These are phyloP conservation scores for Ceryle rudis DNA, from an alignment of 2,797 vertebrate genomes.

Conservation along the genomic window DNA sequence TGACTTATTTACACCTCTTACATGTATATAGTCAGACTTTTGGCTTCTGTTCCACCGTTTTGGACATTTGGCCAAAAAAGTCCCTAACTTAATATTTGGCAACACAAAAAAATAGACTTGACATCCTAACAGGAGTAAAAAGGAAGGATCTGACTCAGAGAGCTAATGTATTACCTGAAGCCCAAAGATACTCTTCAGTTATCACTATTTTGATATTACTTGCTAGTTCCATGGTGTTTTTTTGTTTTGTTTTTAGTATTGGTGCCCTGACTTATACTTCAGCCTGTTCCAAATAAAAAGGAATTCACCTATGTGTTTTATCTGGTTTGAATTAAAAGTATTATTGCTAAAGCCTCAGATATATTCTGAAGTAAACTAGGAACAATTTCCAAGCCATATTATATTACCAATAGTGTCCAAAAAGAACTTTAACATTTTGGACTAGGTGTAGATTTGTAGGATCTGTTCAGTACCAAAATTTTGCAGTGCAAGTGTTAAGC, in stretches of 20 bases:
- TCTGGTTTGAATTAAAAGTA: background rate
- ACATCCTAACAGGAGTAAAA: background rate
- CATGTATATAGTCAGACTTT: background rate
- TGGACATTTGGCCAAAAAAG: background rate
- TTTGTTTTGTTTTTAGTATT: background rate
- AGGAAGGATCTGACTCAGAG: background rate
- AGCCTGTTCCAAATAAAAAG: background rate
- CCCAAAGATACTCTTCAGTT: background rate
- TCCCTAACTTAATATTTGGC: background rate
- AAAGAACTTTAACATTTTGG: background rate
- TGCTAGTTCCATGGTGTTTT: background rate
- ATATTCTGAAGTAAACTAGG: background rate
- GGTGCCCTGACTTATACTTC: background rate
- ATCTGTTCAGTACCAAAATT: background rate
- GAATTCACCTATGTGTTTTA: background rate
- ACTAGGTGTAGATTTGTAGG: background rate
- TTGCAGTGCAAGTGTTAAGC: background rate
- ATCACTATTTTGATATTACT: background rate
- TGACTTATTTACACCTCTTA: background rate
- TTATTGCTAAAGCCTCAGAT: background rate
- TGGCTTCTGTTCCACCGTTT: background rate
- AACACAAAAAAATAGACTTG: background rate
- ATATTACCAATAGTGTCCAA: background rate
- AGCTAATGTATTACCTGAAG: background rate
- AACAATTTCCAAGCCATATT: background rate